phyloP scores from a whole-genome alignment of 2,888 invertebrate species.

The Conomelus anceps region DNA sequence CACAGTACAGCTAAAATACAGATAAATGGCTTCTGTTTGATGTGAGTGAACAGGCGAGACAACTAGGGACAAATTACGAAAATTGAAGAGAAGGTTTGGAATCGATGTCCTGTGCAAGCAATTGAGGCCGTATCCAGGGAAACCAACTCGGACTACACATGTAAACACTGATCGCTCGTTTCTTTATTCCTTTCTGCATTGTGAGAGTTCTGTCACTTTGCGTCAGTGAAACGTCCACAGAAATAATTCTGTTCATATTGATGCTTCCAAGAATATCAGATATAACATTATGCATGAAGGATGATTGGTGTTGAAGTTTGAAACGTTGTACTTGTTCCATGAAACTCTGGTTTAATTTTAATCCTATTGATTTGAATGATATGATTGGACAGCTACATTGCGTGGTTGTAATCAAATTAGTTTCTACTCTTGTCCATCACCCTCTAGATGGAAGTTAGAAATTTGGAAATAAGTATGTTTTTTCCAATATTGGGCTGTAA shows the following conservation, averaged over 20 bases:
- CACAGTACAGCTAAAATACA: neutral
- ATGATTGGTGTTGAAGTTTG: no score
- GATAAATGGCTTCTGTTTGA: neutral
- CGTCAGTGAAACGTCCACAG: neutral
- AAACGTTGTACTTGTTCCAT: no score
- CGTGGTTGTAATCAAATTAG: no score
- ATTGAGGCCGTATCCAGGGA: neutral
- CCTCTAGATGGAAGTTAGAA: no score
- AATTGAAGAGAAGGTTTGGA: neutral
- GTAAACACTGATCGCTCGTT: neutral
- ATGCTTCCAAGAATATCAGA: neutral
- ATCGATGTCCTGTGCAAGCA: neutral
- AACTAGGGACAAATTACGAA: neutral
- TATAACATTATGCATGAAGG: no score
- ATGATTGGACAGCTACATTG: no score
- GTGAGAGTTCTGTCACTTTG: neutral
- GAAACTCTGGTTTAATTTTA: no score
- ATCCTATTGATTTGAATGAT: no score
- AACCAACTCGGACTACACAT: neutral
- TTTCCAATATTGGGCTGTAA: no score
- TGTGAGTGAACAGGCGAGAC: neutral
- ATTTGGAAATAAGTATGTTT: no score
- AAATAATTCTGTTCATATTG: neutral
- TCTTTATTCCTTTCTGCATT: neutral
- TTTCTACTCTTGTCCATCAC: no score